Percentiles rank a stretch among this genome's conserved stretches.
These are phyloP conservation scores for Caenorhabditis sp. DNA, from an alignment of 2,888 invertebrate species.

Conservation along the genomic window DNA sequence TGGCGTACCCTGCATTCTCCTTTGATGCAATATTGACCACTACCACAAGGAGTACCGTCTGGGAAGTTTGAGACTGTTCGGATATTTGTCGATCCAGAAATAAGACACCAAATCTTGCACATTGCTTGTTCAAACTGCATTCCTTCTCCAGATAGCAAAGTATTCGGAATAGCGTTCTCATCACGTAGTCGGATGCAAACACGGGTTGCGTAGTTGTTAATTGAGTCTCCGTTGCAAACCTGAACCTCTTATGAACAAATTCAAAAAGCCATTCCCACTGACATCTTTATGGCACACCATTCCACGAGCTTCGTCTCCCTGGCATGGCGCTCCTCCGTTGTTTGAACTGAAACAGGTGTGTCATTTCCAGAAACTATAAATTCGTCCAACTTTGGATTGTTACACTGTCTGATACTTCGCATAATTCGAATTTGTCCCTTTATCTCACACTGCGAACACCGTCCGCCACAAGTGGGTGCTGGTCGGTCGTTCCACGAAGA, in stretches of 20 bases:
- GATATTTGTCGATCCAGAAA: constrained; percentile 65
- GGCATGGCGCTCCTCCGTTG: constrained; percentile 71
- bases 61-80: constrained; percentile 75
- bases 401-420: constrained; percentile 71
- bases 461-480: constrained; percentile 60
- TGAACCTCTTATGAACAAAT: background rate
- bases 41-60: constrained; percentile 76
- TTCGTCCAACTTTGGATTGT: constrained; percentile 66
- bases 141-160: constrained; percentile 67
- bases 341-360: constrained; percentile 69
- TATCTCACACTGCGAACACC: constrained; percentile 71
- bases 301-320: constrained; percentile 72
- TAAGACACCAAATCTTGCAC: constrained; percentile 73
- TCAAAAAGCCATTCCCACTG: background rate
- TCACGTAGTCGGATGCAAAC: constrained; percentile 62
- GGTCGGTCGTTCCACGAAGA: constrained; percentile 73
- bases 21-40: constrained; percentile 72
- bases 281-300: constrained; percentile 66
- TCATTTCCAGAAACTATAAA: background rate
- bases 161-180: constrained; percentile 69
- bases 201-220: constrained; percentile 62
- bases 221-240: constrained; percentile 61
- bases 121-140: constrained; percentile 70
- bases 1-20: constrained; percentile 72
- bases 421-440: constrained; percentile 71